Evolutionary conservation across 2,888 invertebrate genomes (phyloP).

Genomic region (Phorcus lineatus): DNA sequence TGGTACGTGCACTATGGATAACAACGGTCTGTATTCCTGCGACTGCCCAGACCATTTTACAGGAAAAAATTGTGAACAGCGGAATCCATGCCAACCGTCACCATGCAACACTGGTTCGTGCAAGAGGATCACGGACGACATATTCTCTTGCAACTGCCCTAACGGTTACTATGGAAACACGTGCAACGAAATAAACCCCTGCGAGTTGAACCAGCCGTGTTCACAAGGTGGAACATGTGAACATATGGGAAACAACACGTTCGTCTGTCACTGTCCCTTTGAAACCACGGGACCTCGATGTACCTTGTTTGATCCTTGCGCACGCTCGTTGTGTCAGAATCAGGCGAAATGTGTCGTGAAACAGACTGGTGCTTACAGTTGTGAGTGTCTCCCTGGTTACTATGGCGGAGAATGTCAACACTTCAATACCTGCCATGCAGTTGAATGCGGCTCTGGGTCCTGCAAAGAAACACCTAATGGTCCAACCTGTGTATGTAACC

Average conservation of each 20-base stretch:
- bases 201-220: slow-evolving; percentile 62
- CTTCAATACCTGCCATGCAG: slow-evolving; percentile 47
- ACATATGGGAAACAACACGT: slow-evolving; percentile 49
- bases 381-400: slow-evolving; percentile 61
- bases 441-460: slow-evolving; percentile 39
- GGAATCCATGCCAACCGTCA: slow-evolving; percentile 52
- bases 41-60: slow-evolving; percentile 49
- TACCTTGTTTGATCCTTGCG: slow-evolving; percentile 52
- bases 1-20: slow-evolving; percentile 50
- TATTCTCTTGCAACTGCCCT: slow-evolving; percentile 57
- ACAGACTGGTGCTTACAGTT: slow-evolving; percentile 52
- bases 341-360: slow-evolving; percentile 55
- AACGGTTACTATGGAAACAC: slow-evolving; percentile 58
- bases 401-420: slow-evolving; percentile 61
- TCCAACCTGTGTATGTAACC: slow-evolving; percentile 42
- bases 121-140: slow-evolving; percentile 17
- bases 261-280: slow-evolving; percentile 46
- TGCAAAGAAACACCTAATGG: slow-evolving; percentile 25
- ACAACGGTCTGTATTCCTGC: slow-evolving; percentile 52
- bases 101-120: slow-evolving; percentile 47
- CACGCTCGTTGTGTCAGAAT: slow-evolving; percentile 54
- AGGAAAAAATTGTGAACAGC: slow-evolving; percentile 47
- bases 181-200: slow-evolving; percentile 58
- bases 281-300: slow-evolving; percentile 49
- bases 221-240: slow-evolving; percentile 63